Conservation (phyloP, 1,140 invertebrate species). For the Zaprionus tsacasi region DNA sequence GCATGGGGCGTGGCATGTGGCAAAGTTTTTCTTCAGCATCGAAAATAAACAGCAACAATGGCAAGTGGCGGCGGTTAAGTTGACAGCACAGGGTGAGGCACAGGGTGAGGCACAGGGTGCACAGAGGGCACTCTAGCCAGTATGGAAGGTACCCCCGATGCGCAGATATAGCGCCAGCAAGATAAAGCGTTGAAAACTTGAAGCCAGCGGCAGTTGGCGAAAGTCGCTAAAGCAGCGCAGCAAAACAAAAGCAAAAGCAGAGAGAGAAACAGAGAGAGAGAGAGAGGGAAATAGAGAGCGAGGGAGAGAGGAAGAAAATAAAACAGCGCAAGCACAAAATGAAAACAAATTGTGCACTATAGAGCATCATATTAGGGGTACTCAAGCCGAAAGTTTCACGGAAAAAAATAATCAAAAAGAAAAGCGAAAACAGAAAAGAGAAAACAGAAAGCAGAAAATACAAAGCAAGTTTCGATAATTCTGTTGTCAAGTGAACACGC, state of each 20-base stretch:
- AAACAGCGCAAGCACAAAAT: constrained; percentile 54
- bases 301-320: constrained; percentile 11
- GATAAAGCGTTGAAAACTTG: constrained; percentile 76
- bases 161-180: constrained; percentile 39
- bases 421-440: not conserved
- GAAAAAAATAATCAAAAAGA: not conserved
- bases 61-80: constrained; percentile 78
- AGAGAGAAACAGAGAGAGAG: not conserved
- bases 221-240: constrained; percentile 50
- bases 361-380: constrained; percentile 62
- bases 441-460: not conserved
- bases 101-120: too few species aligned
- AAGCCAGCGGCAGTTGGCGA: constrained; percentile 59
- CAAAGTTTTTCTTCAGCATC: constrained; percentile 61
- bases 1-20: constrained; percentile 60
- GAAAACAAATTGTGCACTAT: constrained; percentile 76
- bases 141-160: not conserved
- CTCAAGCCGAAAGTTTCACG: constrained; percentile 8
- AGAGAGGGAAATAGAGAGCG: not conserved
- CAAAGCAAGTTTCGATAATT: not conserved
- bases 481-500: not conserved
- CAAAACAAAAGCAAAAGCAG: constrained; percentile 31
- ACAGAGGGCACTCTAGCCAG: not conserved
- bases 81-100: constrained; percentile 57
- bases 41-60: constrained; percentile 77